phyloP scores from a whole-genome alignment of 2,113 vertebrate species.

The Prionailurus bengalensis region DNA sequence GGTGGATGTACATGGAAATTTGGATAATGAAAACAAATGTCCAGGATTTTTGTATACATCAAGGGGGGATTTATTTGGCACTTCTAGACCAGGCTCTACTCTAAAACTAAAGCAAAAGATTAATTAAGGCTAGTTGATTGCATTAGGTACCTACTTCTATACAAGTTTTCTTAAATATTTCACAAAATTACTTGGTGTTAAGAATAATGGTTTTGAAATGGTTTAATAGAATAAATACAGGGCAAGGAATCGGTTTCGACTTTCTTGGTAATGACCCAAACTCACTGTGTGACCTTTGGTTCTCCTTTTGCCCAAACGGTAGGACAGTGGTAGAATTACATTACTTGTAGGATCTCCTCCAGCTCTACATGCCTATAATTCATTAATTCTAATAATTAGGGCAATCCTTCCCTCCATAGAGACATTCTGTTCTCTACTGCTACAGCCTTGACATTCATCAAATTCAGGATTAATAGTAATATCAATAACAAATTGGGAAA shows the following conservation, averaged over 20 bases:
- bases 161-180: neutral
- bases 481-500: slow-evolving; percentile 63
- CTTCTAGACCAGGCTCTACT: neutral
- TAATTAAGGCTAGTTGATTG: neutral
- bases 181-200: neutral
- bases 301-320: neutral
- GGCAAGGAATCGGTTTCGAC: neutral
- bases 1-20: neutral
- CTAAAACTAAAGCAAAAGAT: slow-evolving; percentile 10
- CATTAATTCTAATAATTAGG: slow-evolving; percentile 21
- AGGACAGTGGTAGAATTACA: neutral
- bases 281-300: neutral
- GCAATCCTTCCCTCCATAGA: neutral
- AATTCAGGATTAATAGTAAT: slow-evolving; percentile 10
- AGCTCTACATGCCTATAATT: neutral
- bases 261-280: neutral
- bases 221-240: neutral
- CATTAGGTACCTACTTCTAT: neutral
- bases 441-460: slow-evolving; percentile 10
- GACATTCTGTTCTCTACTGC: neutral
- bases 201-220: neutral
- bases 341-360: slow-evolving; percentile 7
- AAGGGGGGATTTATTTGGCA: neutral
- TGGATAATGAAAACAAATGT: neutral
- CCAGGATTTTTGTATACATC: neutral